Base-by-base conservation (phyloP, 2,888 invertebrate species). In the Drosophila phalerata region DNA sequence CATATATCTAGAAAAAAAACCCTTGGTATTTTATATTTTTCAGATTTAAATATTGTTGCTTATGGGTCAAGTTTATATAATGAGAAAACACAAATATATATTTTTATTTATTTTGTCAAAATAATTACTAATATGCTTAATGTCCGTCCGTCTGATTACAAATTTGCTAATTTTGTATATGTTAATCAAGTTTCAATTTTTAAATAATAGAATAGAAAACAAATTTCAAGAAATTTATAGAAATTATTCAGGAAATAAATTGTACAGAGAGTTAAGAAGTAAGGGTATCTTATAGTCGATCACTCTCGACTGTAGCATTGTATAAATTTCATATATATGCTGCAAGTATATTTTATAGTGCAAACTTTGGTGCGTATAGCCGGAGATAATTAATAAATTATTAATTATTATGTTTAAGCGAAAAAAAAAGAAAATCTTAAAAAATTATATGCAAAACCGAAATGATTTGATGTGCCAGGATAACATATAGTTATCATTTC, bases 401-500 rank as follows among this genome's bases (percentile, higher is more conserved):
- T 38, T 25, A 43, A 43, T 25, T 58, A 37, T 58, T 28, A 47
- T 22, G 28, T 49, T 49, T 57, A 47, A 57, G 57, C 37, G 11
- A 37, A 25, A 11, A 3, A 22, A 28, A n/a, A 37, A 43, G 13
- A 28, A 38, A 30, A 58, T n/a, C 32, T 30, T 13, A 9, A 6
- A 22, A 42, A 10, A 30, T 49, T 30, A 47, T 47, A 47, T 5
- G 5, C 5, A 51, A 51, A 38, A 10, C 15, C 25, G 13, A 17
- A 53, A 30, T 22, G 28, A 40, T 8, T 34, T 15, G 0, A 13
- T 30, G 43, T 13, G 43, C 43, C 38, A 9, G 15, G 38, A 38
- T 15, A 8, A 22, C 4, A 4, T 43, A 19, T 43, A 6, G 13
- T 38, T 1, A n/a, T 19, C 17, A 25, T 67, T 77, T 89, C 68